A percentile compares a stretch with the other conserved stretches of the same genome.
Evolutionary conservation across 2,797 vertebrate species (phyloP).

Genomic region (Sardinella longiceps): DNA sequence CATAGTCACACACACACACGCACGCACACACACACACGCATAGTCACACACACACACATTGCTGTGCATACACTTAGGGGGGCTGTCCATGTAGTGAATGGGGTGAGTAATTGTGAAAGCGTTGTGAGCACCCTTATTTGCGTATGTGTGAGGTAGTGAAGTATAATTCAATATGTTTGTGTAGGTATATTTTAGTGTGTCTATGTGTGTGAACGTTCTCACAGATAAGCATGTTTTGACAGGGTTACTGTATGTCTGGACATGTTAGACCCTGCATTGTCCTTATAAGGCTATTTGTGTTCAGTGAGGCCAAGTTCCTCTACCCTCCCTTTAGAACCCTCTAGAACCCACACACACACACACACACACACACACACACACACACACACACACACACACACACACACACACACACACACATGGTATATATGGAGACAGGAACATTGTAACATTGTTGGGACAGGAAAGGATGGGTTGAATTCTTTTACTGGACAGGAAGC

Average conservation of each 20-base stretch:
- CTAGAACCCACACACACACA: neutral
- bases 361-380: neutral
- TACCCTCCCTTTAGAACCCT: neutral
- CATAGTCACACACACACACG: conserved; percentile 87
- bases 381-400: neutral
- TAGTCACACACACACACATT: conserved; percentile 82
- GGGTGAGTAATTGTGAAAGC: neutral
- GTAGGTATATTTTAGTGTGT: conserved; percentile 37
- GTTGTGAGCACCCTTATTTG: neutral
- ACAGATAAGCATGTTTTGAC: neutral
- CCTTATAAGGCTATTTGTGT: neutral
- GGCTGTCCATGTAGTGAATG: neutral
- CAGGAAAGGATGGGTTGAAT: conserved; percentile 52
- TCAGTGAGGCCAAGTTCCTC: neutral
- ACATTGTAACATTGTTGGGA: conserved; percentile 42
- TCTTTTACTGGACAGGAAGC: conserved; percentile 53
- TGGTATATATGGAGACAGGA: neutral
- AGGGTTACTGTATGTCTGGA: neutral
- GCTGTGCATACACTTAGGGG: neutral
- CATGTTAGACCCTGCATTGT: neutral
- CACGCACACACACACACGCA: conserved; percentile 89
- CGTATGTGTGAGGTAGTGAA: neutral
- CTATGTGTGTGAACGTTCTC: too few relatives aligned
- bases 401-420: neutral
- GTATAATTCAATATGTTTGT: conserved; percentile 17